phyloP scores from a whole-genome alignment of 2,113 vertebrate species.

The Dascyllus trimaculatus region DNA sequence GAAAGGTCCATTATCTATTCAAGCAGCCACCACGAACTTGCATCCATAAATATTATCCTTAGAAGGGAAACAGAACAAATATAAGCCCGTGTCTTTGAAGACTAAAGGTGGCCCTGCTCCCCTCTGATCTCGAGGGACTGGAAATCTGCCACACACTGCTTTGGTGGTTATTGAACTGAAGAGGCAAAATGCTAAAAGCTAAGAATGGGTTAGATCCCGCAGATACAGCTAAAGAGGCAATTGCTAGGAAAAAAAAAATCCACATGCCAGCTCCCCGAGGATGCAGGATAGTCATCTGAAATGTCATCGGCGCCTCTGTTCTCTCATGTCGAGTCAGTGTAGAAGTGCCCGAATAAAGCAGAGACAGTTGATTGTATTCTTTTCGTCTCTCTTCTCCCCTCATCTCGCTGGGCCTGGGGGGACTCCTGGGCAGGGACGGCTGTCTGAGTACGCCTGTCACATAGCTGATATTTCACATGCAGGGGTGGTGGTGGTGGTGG shows the following conservation, averaged over 20 bases:
- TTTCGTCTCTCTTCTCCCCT: constrained; percentile 29
- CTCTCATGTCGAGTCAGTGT: constrained; percentile 43
- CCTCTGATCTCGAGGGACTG: constrained; percentile 32
- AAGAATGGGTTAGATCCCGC: background rate
- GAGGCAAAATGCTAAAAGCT: constrained; percentile 28
- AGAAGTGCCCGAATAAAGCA: constrained; percentile 35
- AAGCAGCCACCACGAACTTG: constrained; percentile 1
- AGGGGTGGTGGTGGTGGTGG: background rate
- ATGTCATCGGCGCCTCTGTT: constrained; percentile 50
- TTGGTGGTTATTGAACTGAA: constrained; percentile 21
- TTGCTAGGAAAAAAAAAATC: constrained; percentile 7
- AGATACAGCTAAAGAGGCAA: background rate
- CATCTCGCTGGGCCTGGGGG: background rate
- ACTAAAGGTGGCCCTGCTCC: constrained; percentile 28
- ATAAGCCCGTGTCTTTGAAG: constrained; percentile 43
- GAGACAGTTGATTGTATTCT: constrained; percentile 45
- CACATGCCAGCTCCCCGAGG: constrained; percentile 37
- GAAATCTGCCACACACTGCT: constrained; percentile 6
- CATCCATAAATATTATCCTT: constrained; percentile 37
- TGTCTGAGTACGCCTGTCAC: constrained; percentile 57
- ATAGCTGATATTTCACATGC: constrained; percentile 52
- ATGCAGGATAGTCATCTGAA: constrained; percentile 40
- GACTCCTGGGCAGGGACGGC: constrained; percentile 29
- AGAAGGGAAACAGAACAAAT: constrained; percentile 23
- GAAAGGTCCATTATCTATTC: constrained; percentile 38